phyloP scores from a whole-genome alignment of 2,888 invertebrate genomes.

The Carpatolechia fugitivella region DNA sequence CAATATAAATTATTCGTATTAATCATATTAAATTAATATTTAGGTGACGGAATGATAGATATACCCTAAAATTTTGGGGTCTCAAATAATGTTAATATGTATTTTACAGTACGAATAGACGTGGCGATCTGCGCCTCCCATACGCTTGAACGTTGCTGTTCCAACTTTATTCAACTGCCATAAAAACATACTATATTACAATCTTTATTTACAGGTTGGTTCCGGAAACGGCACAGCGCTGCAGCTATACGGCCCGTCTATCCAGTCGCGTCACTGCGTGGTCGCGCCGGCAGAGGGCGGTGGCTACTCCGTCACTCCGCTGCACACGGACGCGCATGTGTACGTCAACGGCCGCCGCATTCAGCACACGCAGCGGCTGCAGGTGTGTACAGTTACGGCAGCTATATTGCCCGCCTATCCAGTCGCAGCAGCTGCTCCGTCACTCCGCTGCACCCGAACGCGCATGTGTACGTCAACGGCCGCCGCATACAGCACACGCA shows the following conservation, averaged over 20 bases:
- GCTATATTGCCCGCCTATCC: slow-evolving; percentile 93
- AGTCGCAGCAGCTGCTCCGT: slow-evolving; percentile 95
- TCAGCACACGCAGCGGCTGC: slow-evolving; percentile 94
- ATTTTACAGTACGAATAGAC: no score
- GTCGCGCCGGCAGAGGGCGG: slow-evolving; percentile 95
- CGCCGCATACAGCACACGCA: slow-evolving; percentile 95
- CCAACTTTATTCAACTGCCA: neutral
- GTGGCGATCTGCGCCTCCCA: no score
- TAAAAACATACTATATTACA: neutral
- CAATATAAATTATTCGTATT: no score
- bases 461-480: slow-evolving; percentile 96
- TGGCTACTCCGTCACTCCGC: slow-evolving; percentile 95
- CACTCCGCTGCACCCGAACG: slow-evolving; percentile 95
- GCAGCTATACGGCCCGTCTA: slow-evolving; percentile 92
- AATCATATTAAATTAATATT: no score
- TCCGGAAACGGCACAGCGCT: slow-evolving; percentile 88
- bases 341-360: slow-evolving; percentile 96
- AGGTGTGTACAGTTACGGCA: slow-evolving; percentile 78
- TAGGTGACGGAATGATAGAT: no score
- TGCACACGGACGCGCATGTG: slow-evolving; percentile 95
- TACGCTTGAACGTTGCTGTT: no score
- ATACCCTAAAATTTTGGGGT: no score
- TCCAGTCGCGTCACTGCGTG: slow-evolving; percentile 96
- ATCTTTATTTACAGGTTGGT: slow-evolving; percentile 75
- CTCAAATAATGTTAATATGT: no score